Conservation (phyloP, 2,797 vertebrate species). For the Tamandua tetradactyla region DNA sequence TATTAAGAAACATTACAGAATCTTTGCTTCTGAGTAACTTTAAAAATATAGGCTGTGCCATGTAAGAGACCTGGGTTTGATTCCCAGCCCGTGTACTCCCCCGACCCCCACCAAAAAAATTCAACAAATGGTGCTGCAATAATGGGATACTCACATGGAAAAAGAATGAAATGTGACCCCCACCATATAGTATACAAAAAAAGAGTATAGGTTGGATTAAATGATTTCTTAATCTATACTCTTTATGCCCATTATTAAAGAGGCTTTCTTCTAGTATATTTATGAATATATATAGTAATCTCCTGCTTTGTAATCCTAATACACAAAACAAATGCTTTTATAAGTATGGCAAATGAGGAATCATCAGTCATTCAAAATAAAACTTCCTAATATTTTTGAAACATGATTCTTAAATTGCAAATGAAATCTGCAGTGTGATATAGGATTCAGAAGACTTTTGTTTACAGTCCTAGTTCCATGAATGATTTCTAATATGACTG, state of each 20-base stretch:
- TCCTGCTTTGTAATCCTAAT: conserved; percentile 49
- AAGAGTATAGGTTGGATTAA: too few species aligned
- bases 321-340: conserved; percentile 47
- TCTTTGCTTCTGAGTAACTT: conserved; percentile 40
- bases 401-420: conserved; percentile 20
- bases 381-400: conserved; percentile 60
- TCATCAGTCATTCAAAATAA: conserved; percentile 51
- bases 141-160: too few species aligned
- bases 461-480: conserved; percentile 16
- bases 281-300: neutral
- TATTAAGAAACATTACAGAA: neutral
- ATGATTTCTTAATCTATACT: conserved; percentile 26
- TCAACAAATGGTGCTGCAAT: too few species aligned
- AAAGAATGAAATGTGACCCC: too few species aligned
- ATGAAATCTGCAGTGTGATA: conserved; percentile 11
- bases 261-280: conserved; percentile 32
- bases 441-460: conserved; percentile 10
- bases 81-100: too few species aligned
- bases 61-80: too few species aligned
- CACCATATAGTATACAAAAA: too few species aligned
- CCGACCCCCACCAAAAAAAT: too few species aligned
- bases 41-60: conserved; percentile 42
- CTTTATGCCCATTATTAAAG: conserved; percentile 20
- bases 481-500: neutral
- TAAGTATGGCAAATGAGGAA: conserved; percentile 12